Evolutionary conservation across 2,113 vertebrate genomes (phyloP).

Genomic region (Salvelinus namaycush): DNA sequence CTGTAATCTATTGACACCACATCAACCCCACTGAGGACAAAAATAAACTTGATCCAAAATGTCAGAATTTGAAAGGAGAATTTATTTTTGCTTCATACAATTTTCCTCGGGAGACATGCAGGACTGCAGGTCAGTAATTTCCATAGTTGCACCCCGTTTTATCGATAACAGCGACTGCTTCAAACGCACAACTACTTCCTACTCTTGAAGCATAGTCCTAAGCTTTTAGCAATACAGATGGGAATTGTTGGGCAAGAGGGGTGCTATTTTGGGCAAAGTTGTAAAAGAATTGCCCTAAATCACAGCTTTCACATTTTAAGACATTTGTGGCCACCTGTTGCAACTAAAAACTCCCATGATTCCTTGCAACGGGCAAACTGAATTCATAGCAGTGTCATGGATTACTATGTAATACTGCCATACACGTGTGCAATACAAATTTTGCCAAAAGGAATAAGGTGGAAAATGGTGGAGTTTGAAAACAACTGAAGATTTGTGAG

Average conservation of each 20-base stretch:
- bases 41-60: slow-evolving; percentile 10
- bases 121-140: slow-evolving; percentile 67
- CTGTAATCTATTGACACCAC: slow-evolving; percentile 6
- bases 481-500: background rate
- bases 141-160: slow-evolving; percentile 56
- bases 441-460: background rate
- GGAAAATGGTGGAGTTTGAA: slow-evolving; percentile 2
- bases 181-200: slow-evolving; percentile 56
- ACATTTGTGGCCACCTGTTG: slow-evolving; percentile 49
- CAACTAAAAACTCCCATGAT: slow-evolving; percentile 32
- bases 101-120: slow-evolving; percentile 71
- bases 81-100: slow-evolving; percentile 71
- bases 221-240: slow-evolving; percentile 42
- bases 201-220: slow-evolving; percentile 53
- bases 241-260: slow-evolving; percentile 33
- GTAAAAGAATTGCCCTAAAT: slow-evolving; percentile 57
- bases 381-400: slow-evolving; percentile 10
- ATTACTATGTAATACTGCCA: slow-evolving; percentile 19
- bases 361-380: background rate
- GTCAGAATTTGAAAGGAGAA: slow-evolving; percentile 59
- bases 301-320: slow-evolving; percentile 66
- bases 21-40: slow-evolving; percentile 29
- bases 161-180: slow-evolving; percentile 54
- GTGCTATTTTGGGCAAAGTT: slow-evolving; percentile 18
- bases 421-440: background rate